A percentile compares a stretch with the other conserved stretches of the same genome.
Conservation (phyloP, 2,888 invertebrate species). For the Coremacera marginata region DNA sequence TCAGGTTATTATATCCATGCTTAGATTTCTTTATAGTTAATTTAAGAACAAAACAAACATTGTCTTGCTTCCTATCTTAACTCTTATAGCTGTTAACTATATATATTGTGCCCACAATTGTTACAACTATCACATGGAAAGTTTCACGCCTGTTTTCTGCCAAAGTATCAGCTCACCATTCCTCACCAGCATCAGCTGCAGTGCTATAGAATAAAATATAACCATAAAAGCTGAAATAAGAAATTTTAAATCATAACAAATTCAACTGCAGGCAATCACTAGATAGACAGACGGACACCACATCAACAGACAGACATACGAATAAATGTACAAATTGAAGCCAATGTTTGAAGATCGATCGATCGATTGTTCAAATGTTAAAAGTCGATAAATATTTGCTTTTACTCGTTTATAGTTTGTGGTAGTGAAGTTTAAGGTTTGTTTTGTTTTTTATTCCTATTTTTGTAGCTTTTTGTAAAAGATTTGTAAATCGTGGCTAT, state of each 20-base stretch:
- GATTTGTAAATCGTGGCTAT: slow-evolving; percentile 3
- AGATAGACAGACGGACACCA: neutral
- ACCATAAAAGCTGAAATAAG: neutral
- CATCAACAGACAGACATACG: neutral
- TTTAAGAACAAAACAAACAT: no score
- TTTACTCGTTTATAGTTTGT: neutral
- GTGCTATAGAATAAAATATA: no score
- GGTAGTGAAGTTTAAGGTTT: no score
- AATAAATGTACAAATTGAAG: neutral
- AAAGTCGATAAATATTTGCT: slow-evolving; percentile 37
- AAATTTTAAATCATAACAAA: slow-evolving; percentile 36
- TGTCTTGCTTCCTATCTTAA: no score
- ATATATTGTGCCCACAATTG: no score
- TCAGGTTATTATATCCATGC: no score
- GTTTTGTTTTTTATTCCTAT: neutral
- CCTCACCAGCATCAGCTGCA: no score
- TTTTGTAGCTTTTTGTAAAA: neutral
- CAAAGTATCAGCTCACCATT: no score
- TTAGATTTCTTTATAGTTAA: no score
- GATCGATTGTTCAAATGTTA: slow-evolving; percentile 38
- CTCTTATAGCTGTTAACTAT: no score
- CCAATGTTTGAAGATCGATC: slow-evolving; percentile 12
- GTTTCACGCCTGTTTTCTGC: no score
- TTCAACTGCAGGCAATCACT: slow-evolving; percentile 23
- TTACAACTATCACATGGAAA: no score